Evolutionary conservation across 92 coral and sea anemone genomes (phyloP).

Genomic region (Desmophyllum pertusum): DNA sequence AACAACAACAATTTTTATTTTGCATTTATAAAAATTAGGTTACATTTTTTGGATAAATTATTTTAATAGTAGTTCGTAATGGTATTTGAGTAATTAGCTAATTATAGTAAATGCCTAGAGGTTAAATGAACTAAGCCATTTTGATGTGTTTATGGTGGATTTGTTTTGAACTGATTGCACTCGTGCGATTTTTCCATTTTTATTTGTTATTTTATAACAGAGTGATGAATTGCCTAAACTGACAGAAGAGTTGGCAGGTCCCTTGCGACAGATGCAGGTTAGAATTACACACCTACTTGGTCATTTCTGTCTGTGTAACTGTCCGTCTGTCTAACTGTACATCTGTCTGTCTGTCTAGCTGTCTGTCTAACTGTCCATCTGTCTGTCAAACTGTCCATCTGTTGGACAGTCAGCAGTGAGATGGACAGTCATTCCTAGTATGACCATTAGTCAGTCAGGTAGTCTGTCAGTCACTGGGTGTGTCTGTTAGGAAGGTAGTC

Average conservation of each 20-base stretch:
- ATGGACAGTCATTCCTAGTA: not conserved
- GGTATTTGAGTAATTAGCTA: too few species aligned
- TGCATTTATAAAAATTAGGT: too few species aligned
- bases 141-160: too few species aligned
- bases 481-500: not conserved
- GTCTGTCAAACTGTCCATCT: too few species aligned
- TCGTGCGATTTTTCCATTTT: not conserved
- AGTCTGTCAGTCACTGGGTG: not conserved
- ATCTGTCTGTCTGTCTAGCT: not conserved
- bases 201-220: constrained; percentile 33
- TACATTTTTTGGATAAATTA: too few species aligned
- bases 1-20: too few species aligned
- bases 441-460: not conserved
- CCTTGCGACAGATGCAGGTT: constrained; percentile 96
- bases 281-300: not conserved
- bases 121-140: too few species aligned
- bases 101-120: too few species aligned
- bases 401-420: not conserved
- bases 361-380: too few species aligned
- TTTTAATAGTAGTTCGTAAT: too few species aligned
- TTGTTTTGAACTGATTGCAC: too few species aligned
- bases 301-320: not conserved
- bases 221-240: constrained; percentile 91
- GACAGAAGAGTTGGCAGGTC: constrained; percentile 98
- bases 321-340: not conserved